Evolutionary conservation across 2,888 invertebrate species (phyloP), one percentile per base, ranked within the genome.

Genomic region (Drosophila tripunctata): DNA sequence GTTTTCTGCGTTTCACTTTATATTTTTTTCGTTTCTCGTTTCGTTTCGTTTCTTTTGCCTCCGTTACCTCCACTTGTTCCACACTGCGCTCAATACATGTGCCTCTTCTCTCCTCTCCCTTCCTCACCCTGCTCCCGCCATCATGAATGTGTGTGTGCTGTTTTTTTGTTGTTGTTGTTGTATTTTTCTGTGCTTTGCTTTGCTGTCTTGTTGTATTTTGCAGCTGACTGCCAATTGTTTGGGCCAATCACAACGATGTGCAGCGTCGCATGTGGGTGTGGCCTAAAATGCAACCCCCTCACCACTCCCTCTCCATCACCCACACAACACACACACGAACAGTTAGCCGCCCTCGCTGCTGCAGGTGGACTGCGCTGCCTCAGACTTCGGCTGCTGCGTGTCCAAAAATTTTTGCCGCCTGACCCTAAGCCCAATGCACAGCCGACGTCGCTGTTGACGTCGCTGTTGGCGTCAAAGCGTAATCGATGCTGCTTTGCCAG

Each of bases 201-300:
- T 78, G 57, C 58, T 76, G 70, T 67, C 71, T 82, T 78, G 64
- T 79, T 66, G 70, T 81, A 76, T 78, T 74, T 84, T 83, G 83
- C 87, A 78, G 85, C 85, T 81, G 83, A 78, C 87, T 87, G 81
- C 85, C 87, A 78, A 85, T 83, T 87, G 85, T 83, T 83, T 88
- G 82, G 88, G 89, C 89, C 89, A 89, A 89, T 89, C 88, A 89
- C 88, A 88, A 81, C 81, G 75, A 78, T 75, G 87, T 87, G 86
- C 86, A 88, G 80, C 87, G 87, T 80, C 88, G 88, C 88, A 87
- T 84, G 89, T 87, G 87, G 89, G 89, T 89, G 89, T 90, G 90
- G 90, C 90, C 87, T 88, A 89, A 81, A 85, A 81, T 90, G 90
- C 89, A 89, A 88, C 89, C 90, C 89, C 89, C 84, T 75, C 74